phyloP scores from a whole-genome alignment of 1,140 invertebrate genomes.

The Zelostemma sp. region DNA sequence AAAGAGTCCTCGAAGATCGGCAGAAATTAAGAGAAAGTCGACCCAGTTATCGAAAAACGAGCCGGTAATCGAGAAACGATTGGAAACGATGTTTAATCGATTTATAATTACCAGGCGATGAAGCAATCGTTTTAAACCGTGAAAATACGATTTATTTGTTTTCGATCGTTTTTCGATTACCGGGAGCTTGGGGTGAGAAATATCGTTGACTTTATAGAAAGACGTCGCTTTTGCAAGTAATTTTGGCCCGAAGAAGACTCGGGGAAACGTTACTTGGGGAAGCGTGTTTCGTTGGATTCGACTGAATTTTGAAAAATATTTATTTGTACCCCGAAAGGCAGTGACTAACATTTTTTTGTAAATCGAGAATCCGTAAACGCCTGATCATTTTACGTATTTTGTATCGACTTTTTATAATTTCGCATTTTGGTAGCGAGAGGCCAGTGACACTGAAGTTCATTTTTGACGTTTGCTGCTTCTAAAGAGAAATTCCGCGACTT shows the following conservation, averaged over 20 bases:
- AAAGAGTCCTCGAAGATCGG: constrained; percentile 66
- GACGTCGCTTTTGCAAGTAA: too few species aligned
- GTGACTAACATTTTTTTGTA: background rate
- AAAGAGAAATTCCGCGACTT: background rate
- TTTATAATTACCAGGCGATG: too few species aligned
- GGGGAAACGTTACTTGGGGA: background rate
- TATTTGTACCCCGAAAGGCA: background rate
- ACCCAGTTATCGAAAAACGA: constrained; percentile 29
- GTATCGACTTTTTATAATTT: background rate
- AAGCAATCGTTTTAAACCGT: too few species aligned
- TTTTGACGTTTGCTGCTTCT: background rate
- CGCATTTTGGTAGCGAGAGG: constrained; percentile 34
- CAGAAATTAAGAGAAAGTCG: constrained; percentile 30
- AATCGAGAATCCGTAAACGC: background rate
- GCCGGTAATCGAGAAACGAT: too few species aligned
- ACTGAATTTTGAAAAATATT: constrained; percentile 4
- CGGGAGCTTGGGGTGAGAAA: too few species aligned
- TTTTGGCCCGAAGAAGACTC: too few species aligned
- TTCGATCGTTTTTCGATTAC: too few species aligned
- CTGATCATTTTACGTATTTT: background rate
- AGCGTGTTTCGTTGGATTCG: background rate
- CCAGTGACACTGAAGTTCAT: constrained; percentile 23
- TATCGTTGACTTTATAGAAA: too few species aligned
- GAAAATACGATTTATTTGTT: too few species aligned
- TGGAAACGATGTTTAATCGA: too few species aligned